A percentile compares a stretch with the other conserved stretches of the same genome.
These are phyloP conservation scores for Amphiduros pacificus DNA, from an alignment of 2,888 invertebrate species.

Conservation along the genomic window DNA sequence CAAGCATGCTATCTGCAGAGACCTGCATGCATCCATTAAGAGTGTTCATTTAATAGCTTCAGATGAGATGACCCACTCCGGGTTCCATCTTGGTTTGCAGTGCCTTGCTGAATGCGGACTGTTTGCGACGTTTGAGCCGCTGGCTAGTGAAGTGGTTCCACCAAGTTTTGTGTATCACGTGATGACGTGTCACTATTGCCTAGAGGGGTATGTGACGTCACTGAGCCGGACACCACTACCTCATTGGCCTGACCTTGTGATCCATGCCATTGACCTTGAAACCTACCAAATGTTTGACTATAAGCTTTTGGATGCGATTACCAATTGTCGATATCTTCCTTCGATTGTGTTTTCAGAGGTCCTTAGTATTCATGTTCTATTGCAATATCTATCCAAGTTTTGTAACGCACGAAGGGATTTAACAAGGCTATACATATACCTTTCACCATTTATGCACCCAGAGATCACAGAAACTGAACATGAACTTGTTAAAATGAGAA, in stretches of 20 bases:
- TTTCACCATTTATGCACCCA: slow-evolving; percentile 6
- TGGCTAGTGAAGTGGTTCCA: slow-evolving; percentile 3
- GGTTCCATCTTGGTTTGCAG: slow-evolving; percentile 8
- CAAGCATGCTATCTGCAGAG: neutral
- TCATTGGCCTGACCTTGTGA: slow-evolving; percentile 4
- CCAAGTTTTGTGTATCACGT: slow-evolving; percentile 10
- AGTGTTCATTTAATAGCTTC: too few relatives aligned
- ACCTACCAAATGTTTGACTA: slow-evolving; percentile 11
- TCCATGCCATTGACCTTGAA: slow-evolving; percentile 8
- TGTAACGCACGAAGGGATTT: neutral
- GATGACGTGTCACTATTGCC: slow-evolving; percentile 17
- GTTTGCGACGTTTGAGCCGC: neutral
- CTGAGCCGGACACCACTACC: neutral
- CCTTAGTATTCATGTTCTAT: neutral
- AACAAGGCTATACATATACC: slow-evolving; percentile 6
- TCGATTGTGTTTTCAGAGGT: slow-evolving; percentile 14
- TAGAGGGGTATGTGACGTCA: slow-evolving; percentile 8
- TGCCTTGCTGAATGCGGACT: slow-evolving; percentile 14
- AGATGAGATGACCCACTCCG: neutral
- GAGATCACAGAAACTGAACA: neutral
- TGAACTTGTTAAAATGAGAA: neutral
- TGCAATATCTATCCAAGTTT: slow-evolving; percentile 11
- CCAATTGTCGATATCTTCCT: neutral
- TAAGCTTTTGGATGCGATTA: slow-evolving; percentile 1
- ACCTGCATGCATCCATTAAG: neutral